Base-by-base conservation (phyloP, 2,888 invertebrate genomes). In the Drosophila setosimentum region DNA sequence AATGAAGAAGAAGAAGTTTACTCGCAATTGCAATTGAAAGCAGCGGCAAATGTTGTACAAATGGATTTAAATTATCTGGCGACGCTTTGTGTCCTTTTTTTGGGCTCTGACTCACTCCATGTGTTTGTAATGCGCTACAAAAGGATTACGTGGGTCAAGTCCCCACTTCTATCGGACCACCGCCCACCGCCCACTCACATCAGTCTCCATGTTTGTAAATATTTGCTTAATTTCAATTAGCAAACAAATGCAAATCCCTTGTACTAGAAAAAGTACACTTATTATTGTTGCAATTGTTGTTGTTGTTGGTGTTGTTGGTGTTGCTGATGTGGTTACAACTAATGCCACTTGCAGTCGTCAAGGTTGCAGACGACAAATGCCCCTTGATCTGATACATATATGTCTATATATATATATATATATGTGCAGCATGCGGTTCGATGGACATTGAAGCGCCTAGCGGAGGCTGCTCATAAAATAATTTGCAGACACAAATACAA, bases 131-230 rank as follows among this genome's bases (percentile, higher is more conserved):
- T 84, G 80, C 75, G 85, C 92, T 93, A 92, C 91, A 92, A 91
- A 92, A 88, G 92, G 93, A 92, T 93, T 93, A 93, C 89, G 91
- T 87, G 89, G 92, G 92, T 92, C 90, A 81, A 78, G 66, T 57
- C 33, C 58, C 61, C 51, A 49, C 49, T n/a, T 45, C 21, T 67
- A n/a, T 10, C 13, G 32, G 21, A 4, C 21, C 24, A 3, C 21
- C 11, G 2, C 24, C 13, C 21, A 32, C n/a, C 50, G 1, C n/a
- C 29, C n/a, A 16, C 24, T 24, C 51, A 7, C n/a, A 32, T 16
- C 1, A 16, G 42, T 51, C 61, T 70, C 72, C 68, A 48, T 68
- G 77, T 73, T 82, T 73, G 68, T 64, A 80, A 74, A 70, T 89
- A 86, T 87, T 89, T 92, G 84, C 89, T 81, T 90, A 82, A 87